A percentile compares a stretch with the other conserved stretches of the same genome.
phyloP scores from a whole-genome alignment of 2,888 invertebrate species.

The Phoronis australis region DNA sequence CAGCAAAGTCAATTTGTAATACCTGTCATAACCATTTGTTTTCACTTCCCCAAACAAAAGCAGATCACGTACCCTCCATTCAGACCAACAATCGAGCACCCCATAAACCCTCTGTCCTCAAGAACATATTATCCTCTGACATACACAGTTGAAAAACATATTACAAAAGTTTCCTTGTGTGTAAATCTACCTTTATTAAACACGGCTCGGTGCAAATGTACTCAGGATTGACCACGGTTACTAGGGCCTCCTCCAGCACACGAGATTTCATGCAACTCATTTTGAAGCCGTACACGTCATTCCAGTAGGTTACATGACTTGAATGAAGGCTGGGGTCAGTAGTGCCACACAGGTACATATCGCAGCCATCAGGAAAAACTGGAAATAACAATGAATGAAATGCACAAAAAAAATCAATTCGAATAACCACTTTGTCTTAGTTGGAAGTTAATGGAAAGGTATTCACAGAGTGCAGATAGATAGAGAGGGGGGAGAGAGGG shows the following conservation, averaged over 20 bases:
- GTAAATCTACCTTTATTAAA: slow-evolving; percentile 51
- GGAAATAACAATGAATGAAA: no score
- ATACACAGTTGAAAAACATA: slow-evolving; percentile 65
- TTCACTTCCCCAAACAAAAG: background rate
- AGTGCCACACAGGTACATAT: slow-evolving; percentile 73
- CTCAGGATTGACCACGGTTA: slow-evolving; percentile 64
- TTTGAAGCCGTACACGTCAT: slow-evolving; percentile 86
- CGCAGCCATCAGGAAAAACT: slow-evolving; percentile 78
- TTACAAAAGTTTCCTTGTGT: slow-evolving; percentile 67
- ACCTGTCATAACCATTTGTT: no score
- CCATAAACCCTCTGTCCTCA: background rate
- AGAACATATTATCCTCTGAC: slow-evolving; percentile 15
- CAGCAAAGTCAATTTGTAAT: no score
- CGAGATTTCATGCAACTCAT: slow-evolving; percentile 87
- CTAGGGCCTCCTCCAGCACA: slow-evolving; percentile 71
- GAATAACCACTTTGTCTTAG: no score
- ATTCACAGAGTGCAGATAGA: no score
- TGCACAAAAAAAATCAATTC: no score
- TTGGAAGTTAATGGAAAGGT: no score
- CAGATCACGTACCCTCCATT: background rate
- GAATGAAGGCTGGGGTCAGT: slow-evolving; percentile 64
- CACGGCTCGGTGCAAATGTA: slow-evolving; percentile 65
- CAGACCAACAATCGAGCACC: background rate
- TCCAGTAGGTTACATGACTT: slow-evolving; percentile 71
- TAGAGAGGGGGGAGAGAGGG: no score